Conservation (phyloP, 2,113 vertebrate genomes). For the Brevimyrus niger region DNA sequence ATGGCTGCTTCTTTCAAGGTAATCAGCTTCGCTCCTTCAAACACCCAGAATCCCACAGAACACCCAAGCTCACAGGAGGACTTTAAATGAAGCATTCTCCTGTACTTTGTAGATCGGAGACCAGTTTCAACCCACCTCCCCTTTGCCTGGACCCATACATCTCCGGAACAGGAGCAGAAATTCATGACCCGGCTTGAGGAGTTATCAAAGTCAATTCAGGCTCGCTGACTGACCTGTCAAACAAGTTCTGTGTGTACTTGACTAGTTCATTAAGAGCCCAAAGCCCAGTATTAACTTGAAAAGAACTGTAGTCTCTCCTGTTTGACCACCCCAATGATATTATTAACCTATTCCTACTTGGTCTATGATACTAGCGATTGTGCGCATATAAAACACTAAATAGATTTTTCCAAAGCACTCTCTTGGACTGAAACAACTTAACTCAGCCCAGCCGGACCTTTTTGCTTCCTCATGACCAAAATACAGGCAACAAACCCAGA, state of each 20-base stretch:
- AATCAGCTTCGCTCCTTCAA: background rate
- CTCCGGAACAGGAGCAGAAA: constrained; percentile 39
- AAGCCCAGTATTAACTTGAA: background rate
- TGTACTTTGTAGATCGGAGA: constrained; percentile 51
- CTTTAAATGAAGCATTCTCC: background rate
- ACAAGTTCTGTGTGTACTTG: background rate
- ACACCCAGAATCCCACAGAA: background rate
- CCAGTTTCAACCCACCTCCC: constrained; percentile 51
- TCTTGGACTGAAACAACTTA: background rate
- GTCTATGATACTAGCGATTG: background rate
- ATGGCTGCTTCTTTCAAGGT: constrained; percentile 61
- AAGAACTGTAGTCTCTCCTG: background rate
- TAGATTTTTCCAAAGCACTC: background rate
- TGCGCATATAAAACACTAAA: background rate
- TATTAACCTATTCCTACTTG: background rate
- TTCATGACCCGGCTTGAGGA: constrained; percentile 52
- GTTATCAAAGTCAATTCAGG: constrained; percentile 36
- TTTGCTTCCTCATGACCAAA: background rate
- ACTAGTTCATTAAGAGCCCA: background rate
- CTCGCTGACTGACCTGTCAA: background rate
- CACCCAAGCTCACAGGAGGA: background rate
- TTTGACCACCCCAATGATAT: background rate
- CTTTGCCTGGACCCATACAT: constrained; percentile 56
- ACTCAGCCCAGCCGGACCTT: background rate
- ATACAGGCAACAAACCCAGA: background rate